Base-by-base conservation (phyloP, 1,140 invertebrate genomes). In the Microplitis mediator region DNA sequence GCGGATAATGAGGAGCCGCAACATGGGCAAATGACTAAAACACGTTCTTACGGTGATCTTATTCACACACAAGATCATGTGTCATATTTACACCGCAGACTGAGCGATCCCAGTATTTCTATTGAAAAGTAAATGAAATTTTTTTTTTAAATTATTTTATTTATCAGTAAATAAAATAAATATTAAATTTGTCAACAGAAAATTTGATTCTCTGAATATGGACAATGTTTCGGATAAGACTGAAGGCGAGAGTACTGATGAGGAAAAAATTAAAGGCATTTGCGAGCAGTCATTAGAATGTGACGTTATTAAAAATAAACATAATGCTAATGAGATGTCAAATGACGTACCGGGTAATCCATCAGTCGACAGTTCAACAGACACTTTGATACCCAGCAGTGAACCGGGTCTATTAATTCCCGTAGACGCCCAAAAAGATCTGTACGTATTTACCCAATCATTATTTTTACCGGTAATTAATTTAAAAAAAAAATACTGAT, bases 51-150 rank as follows among this genome's bases (percentile, higher is more conserved):
- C 81, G 94, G 94, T 74, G 93, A 95, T 86, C 86, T 95, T 35
- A 87, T 92, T 75, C 90, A 89, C 39, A 87, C 89, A 3, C 90
- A 91, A 64, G 91, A 91, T 74, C 90, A 91, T 70, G 88, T 88
- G 69, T 86, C 88, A 73, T 90, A 89, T 70, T 84, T 90, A 32
- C 90, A 91, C 71, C 86, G 95, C 62, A 88, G 94, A 69, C 91
- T 91, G 45, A 95, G 94, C 82, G 94, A 96, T 85, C 94, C 95
- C 14, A 95, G 91, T 82, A 89, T 96, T 76, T 89, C 91, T 31
- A 88, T 92, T 23, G 92, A 94, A 81, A 86, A 86, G 86, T 87
- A 68, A 69, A 51, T 0, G 60, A 32, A n/a, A 36, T 62, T 58
- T 0, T 64, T 65, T 31, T 23, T 39, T 56, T 61, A 8, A 6